phyloP scores from a whole-genome alignment of 2,888 invertebrate species.

The Leucozona laternaria region DNA sequence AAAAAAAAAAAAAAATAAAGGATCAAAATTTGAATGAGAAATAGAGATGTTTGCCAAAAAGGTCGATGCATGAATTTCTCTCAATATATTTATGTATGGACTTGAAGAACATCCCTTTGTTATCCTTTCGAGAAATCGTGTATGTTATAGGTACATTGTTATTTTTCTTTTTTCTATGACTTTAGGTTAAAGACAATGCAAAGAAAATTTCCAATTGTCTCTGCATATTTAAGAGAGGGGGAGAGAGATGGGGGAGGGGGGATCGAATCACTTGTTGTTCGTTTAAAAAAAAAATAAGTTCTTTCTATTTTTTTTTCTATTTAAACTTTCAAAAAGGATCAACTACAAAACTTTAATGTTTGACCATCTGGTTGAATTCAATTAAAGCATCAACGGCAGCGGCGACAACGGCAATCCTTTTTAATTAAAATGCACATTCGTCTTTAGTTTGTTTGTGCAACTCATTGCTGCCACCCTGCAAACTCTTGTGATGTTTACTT shows the following conservation, averaged over 20 bases:
- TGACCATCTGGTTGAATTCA: constrained; percentile 71
- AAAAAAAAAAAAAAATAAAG: constrained; percentile 54
- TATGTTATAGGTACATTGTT: background rate
- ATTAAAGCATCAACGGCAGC: constrained; percentile 18
- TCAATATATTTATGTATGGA: constrained; percentile 26
- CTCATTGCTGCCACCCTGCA: constrained; percentile 3
- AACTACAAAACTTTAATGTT: constrained; percentile 30
- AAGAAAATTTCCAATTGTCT: constrained; percentile 45
- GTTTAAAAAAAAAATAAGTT: background rate
- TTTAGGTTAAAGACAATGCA: constrained; percentile 30
- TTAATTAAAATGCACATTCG: constrained; percentile 73
- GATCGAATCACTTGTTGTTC: constrained; percentile 21
- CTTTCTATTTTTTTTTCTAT: background rate
- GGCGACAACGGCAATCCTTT: constrained; percentile 54
- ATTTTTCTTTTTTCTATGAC: constrained; percentile 4
- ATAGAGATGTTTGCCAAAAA: constrained; percentile 61
- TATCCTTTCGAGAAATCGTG: constrained; percentile 11
- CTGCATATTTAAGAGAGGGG: constrained; percentile 33
- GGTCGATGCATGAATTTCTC: constrained; percentile 52
- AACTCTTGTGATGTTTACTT: constrained; percentile 20
- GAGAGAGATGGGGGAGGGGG: background rate
- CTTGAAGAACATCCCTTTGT: constrained; percentile 55
- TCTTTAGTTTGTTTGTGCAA: constrained; percentile 37
- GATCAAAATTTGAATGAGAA: constrained; percentile 63
- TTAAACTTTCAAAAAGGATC: constrained; percentile 8